Evolutionary conservation across 37 sponge, comb jelly and placozoan genomes (phyloP).

Genomic region (Petrosia ficiformis): DNA sequence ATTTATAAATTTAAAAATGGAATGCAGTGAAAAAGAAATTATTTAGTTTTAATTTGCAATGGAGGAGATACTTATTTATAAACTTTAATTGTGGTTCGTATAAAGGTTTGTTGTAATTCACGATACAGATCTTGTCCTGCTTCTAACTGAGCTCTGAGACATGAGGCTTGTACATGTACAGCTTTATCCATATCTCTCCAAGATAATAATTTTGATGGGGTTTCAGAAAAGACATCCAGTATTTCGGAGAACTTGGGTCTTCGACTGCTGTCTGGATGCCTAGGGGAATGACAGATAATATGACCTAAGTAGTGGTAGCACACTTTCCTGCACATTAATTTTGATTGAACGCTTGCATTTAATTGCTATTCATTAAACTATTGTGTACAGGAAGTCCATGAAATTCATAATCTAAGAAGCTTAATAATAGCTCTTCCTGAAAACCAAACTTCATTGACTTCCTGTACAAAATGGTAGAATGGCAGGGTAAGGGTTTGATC

Average conservation of each 20-base stretch:
- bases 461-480: no score
- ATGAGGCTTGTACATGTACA: not conserved
- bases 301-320: no score
- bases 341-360: no score
- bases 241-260: constrained; percentile 36
- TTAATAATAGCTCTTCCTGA: no score
- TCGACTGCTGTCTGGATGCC: constrained; percentile 35
- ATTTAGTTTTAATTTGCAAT: not conserved
- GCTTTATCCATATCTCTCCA: constrained; percentile 33
- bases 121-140: constrained; percentile 3
- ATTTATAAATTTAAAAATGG: not conserved
- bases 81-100: not conserved
- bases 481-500: no score
- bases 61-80: not conserved
- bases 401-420: no score
- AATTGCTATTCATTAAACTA: no score
- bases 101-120: not conserved
- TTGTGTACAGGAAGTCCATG: no score
- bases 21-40: not conserved
- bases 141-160: not conserved
- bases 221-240: constrained; percentile 15
- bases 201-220: constrained; percentile 10
- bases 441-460: no score
- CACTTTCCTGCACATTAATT: not conserved
- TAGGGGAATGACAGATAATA: not conserved